These are phyloP conservation scores for Seriola dumerili DNA, from an alignment of 2,113 vertebrate genomes.

Conservation along the genomic window DNA sequence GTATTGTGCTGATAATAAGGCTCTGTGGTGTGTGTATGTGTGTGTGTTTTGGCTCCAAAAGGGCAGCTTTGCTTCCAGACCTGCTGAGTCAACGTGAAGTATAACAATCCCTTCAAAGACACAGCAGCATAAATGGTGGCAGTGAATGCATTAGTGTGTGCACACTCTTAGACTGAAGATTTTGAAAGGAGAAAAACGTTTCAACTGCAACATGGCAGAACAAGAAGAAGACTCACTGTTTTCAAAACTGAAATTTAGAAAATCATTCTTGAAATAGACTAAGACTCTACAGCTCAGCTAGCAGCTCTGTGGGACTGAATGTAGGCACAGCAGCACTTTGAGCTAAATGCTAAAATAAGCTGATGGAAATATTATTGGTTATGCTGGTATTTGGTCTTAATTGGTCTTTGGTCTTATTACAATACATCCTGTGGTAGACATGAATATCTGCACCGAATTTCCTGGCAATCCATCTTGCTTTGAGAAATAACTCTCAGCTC, in stretches of 20 bases:
- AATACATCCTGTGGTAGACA: background rate
- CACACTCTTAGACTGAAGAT: background rate
- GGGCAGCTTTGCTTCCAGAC: constrained; percentile 36
- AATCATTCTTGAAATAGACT: background rate
- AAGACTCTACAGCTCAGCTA: background rate
- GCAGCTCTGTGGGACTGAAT: background rate
- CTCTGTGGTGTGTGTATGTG: background rate
- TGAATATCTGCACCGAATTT: background rate
- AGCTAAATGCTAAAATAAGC: background rate
- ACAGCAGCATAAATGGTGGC: constrained; percentile 37
- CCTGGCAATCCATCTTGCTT: background rate
- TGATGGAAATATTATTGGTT: background rate
- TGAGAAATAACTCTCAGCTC: background rate
- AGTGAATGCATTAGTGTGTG: constrained; percentile 8
- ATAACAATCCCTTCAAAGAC: constrained; percentile 44
- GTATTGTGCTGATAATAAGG: constrained; percentile 32
- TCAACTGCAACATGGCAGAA: background rate
- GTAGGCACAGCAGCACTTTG: background rate
- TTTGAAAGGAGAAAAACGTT: background rate
- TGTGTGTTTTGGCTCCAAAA: constrained; percentile 8
- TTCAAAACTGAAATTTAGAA: background rate
- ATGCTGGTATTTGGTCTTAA: background rate
- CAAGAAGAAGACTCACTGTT: background rate
- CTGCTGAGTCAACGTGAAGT: constrained; percentile 41
- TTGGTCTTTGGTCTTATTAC: background rate